Conservation (phyloP, 2,888 invertebrate genomes). For the Apodemia mormo region DNA sequence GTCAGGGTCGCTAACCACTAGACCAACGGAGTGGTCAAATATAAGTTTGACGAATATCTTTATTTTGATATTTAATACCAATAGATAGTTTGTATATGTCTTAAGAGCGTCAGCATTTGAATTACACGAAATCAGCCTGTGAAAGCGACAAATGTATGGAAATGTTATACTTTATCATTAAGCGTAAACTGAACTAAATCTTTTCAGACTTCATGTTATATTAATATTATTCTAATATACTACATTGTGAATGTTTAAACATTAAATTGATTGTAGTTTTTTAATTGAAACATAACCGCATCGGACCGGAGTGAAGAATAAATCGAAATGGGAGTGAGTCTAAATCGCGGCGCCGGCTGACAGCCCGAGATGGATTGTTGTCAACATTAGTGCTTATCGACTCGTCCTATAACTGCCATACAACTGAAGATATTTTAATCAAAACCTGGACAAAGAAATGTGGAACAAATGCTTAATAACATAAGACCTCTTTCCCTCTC, state of each 20-base stretch:
- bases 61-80: too few relatives aligned
- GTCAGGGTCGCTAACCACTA: too few relatives aligned
- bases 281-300: not conserved
- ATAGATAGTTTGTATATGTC: too few relatives aligned
- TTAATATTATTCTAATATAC: too few relatives aligned
- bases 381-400: conserved; percentile 78
- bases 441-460: conserved; percentile 36
- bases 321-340: conserved; percentile 78
- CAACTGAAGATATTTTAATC: conserved; percentile 8
- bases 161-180: not conserved
- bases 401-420: conserved; percentile 53
- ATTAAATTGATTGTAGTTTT: conserved; percentile 5
- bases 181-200: not conserved
- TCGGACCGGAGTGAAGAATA: conserved; percentile 52
- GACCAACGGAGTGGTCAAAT: too few relatives aligned
- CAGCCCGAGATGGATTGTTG: conserved; percentile 77
- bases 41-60: too few relatives aligned
- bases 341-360: conserved; percentile 76
- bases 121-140: too few relatives aligned
- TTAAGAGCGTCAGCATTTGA: too few relatives aligned
- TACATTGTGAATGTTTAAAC: not conserved
- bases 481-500: conserved; percentile 56
- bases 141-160: too few relatives aligned
- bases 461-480: conserved; percentile 43
- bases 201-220: too few relatives aligned